These are phyloP conservation scores for Mormyrus lacerda DNA, from an alignment of 2,113 vertebrate species.

Conservation along the genomic window DNA sequence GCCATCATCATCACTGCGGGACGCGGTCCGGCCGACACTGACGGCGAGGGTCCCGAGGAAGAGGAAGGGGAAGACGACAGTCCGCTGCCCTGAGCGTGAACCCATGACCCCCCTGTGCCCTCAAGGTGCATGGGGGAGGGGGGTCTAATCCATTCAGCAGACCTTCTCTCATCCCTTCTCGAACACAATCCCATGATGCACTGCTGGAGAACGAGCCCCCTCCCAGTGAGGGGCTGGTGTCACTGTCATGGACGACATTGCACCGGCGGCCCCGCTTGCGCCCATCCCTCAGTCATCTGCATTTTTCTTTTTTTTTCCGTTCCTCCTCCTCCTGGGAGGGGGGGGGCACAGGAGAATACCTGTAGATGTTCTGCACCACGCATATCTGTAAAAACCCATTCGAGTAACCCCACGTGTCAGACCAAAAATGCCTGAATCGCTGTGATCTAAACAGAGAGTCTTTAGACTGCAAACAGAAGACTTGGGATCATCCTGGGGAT, in stretches of 20 bases:
- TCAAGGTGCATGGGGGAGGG: background rate
- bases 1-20: conserved; percentile 81
- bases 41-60: conserved; percentile 75
- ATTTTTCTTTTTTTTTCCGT: background rate
- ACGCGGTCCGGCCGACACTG: conserved; percentile 62
- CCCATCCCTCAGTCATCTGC: background rate
- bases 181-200: background rate
- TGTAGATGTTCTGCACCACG: background rate
- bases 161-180: background rate
- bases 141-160: background rate
- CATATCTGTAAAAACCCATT: background rate
- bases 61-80: conserved; percentile 42
- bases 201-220: background rate
- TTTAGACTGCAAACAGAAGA: background rate
- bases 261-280: background rate
- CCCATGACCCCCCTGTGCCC: background rate
- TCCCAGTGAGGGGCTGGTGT: background rate
- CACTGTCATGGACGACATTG: background rate
- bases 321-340: background rate
- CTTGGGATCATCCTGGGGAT: background rate
- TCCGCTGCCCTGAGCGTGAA: conserved; percentile 69
- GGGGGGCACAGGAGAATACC: background rate
- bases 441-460: background rate
- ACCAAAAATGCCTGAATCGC: background rate
- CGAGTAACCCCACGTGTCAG: background rate